Conservation (phyloP, 1,140 invertebrate genomes). For the Homalodisca vitripennis region DNA sequence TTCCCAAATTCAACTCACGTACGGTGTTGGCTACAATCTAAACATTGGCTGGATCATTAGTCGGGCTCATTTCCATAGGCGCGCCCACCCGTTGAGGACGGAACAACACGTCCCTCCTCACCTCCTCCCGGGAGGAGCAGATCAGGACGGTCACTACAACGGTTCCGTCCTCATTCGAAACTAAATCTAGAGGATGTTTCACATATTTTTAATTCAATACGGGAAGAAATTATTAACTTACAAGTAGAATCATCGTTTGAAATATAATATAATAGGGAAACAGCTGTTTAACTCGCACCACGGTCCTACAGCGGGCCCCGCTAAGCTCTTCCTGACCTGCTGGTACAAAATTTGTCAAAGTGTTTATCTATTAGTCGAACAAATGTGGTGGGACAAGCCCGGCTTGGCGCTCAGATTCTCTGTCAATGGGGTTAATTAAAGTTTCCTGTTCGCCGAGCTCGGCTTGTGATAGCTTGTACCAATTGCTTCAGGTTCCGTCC, state of each 20-base stretch:
- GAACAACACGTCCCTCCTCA: neutral
- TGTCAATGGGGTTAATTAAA: constrained; percentile 10
- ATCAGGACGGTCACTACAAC: too few species aligned
- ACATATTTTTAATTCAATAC: too few species aligned
- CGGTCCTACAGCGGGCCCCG: neutral
- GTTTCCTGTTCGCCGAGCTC: neutral
- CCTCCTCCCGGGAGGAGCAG: too few species aligned
- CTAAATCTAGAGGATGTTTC: too few species aligned
- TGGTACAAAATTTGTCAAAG: neutral
- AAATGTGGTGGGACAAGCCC: neutral
- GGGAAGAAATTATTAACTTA: too few species aligned
- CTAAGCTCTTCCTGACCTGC: neutral
- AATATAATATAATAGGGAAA: too few species aligned
- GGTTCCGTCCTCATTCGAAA: too few species aligned
- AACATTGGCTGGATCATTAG: constrained; percentile 31
- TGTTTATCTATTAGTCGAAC: constrained; percentile 9
- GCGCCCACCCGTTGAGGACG: constrained; percentile 9
- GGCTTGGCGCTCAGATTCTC: neutral
- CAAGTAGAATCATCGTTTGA: too few species aligned
- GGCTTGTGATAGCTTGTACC: neutral
- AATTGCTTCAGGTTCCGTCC: too few species aligned
- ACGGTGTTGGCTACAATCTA: constrained; percentile 36
- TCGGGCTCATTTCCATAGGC: constrained; percentile 31
- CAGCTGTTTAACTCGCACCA: too few species aligned
- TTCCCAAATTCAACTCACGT: constrained; percentile 22